Evolutionary conservation across 2,113 vertebrate species (phyloP), one percentile per base, ranked within the genome.

Genomic region (Cynopterus brachyotis): DNA sequence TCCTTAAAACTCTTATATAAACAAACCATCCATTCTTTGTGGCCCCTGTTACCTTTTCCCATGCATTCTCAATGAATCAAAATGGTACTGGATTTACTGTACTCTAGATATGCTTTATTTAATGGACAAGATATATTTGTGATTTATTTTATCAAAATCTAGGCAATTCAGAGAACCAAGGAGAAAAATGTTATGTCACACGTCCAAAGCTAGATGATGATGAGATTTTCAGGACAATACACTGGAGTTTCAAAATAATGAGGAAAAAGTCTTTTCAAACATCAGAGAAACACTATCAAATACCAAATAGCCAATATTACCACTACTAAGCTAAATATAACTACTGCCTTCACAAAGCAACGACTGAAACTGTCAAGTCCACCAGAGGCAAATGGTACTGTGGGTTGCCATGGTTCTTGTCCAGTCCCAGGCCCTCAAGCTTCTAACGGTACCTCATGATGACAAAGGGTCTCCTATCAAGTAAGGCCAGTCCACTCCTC

Each of bases 401-500:
- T 0, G 9, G 16, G 26, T 35, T 22, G 17, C 40, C 3, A 0
- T 0, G 6, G 10, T 26, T 75, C 81, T 50, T 17, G 5, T 59
- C 59, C 20, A 15, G 5, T 20, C 40, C 9, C 16, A 5, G 5
- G 5, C 0, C 11, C 17, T 35, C 22, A 42, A 72, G 20, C 28
- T 55, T 26, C 26, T 10, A 32, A 50, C 22, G 13, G 40, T 19
- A 12, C 26, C 32, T 30, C 53, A 2, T 0, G 20, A n/a, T 5
- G 20, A 37, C 86, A 86, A 76, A 76, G 28, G 50, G n/a, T 5
- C 11, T 53, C 76, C n/a, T 35, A n/a, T 17, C 19, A 24, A 69
- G 22, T 30, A 45, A 64, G 37, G 62, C 19, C 42, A 40, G 22
- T 8, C 32, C 19, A n/a, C 66, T 22, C 24, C 19, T 59, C 24